Evolutionary conservation across 1,140 invertebrate genomes (phyloP).

Genomic region (Polyergus mexicanus): DNA sequence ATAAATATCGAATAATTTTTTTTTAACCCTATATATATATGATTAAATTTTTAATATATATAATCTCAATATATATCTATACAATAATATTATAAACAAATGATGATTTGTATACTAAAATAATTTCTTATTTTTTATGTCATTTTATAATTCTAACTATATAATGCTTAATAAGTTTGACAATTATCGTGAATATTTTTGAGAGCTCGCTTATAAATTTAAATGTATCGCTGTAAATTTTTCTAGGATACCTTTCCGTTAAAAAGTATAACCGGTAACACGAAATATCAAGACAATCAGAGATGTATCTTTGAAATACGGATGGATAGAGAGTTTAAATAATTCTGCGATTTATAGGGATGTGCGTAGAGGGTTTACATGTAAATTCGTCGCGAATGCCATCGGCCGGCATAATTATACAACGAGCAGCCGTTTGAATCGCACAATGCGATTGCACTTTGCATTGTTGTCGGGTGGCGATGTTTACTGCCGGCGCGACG

Average conservation of each 20-base stretch:
- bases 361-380: background rate
- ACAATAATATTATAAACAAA: background rate
- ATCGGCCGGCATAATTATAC: conserved; percentile 55
- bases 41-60: background rate
- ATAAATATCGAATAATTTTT: background rate
- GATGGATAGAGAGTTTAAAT: background rate
- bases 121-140: background rate
- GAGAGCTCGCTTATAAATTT: background rate
- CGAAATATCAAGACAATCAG: background rate
- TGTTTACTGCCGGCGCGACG: conserved; percentile 81
- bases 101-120: too few species aligned
- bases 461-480: conserved; percentile 79
- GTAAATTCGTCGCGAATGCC: conserved; percentile 64
- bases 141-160: background rate
- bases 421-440: conserved; percentile 39
- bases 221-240: background rate
- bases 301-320: background rate
- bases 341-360: background rate
- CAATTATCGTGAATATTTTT: background rate
- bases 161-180: background rate
- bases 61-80: conserved; percentile 1
- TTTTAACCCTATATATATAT: background rate
- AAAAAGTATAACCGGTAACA: background rate
- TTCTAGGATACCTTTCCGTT: background rate
- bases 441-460: conserved; percentile 77